A percentile compares a stretch with the other conserved stretches of the same genome.
Conservation (phyloP, 53 echinoderm and acorn worm genomes). For the Paracentrotus lividus region DNA sequence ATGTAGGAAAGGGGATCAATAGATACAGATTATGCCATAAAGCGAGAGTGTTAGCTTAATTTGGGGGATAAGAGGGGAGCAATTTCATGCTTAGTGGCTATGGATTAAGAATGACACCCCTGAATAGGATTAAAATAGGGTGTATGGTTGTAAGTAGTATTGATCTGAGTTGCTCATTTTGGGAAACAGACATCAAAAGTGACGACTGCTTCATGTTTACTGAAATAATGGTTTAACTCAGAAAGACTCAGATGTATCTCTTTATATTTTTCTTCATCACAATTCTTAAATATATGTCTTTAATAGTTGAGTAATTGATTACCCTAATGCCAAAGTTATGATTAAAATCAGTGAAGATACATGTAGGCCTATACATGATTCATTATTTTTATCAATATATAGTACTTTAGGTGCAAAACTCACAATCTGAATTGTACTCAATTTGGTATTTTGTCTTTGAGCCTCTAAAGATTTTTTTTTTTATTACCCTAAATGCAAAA, state of each 20-base stretch:
- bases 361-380: no score
- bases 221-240: neutral
- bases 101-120: neutral
- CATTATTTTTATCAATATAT: no score
- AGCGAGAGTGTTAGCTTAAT: neutral
- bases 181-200: neutral
- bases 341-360: no score
- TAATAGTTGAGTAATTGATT: no score
- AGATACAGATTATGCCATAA: neutral
- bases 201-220: neutral
- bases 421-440: no score
- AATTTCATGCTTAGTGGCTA: constrained; percentile 11
- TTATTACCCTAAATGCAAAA: no score
- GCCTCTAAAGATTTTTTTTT: no score
- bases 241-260: neutral
- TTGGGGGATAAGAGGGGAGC: neutral
- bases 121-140: neutral
- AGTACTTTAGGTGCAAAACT: no score
- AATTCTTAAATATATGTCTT: no score
- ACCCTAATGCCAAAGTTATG: no score
- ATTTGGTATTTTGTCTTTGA: no score
- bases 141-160: neutral
- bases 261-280: neutral
- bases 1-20: neutral
- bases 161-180: neutral